Conservation (phyloP, 2,888 invertebrate species). For the Sphaeridia pumilis region DNA sequence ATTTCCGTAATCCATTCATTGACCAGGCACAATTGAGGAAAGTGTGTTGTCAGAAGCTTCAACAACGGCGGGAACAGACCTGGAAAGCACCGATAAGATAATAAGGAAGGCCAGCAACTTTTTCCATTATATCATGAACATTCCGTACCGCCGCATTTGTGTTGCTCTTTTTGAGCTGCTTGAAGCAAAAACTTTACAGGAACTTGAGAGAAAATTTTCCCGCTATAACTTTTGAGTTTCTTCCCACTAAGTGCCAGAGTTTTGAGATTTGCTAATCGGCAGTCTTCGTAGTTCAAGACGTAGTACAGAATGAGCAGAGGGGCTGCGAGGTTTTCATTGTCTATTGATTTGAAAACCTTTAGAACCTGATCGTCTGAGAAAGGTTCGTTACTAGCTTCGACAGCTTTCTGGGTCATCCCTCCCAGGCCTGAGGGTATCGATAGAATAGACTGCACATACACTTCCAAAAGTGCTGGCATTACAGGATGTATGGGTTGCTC, state of each 20-base stretch:
- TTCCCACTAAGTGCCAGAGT: conserved; percentile 32
- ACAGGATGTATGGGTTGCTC: conserved; percentile 86
- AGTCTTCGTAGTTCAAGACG: conserved; percentile 81
- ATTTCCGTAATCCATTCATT: conserved; percentile 85
- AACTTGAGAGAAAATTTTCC: conserved; percentile 74
- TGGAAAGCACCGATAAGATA: too few species aligned
- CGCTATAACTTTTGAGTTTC: conserved; percentile 71
- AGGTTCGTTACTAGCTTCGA: conserved; percentile 81
- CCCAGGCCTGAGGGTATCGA: conserved; percentile 47
- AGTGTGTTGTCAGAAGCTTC: conserved; percentile 77
- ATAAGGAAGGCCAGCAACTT: too few species aligned
- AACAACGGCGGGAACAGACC: conserved; percentile 81
- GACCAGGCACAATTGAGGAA: conserved; percentile 86
- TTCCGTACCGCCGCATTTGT: conserved; percentile 66
- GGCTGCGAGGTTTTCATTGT: conserved; percentile 51
- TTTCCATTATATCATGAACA: too few species aligned
- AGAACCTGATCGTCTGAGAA: conserved; percentile 81
- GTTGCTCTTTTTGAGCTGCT: conserved; percentile 82
- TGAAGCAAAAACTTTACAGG: conserved; percentile 88
- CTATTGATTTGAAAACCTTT: conserved; percentile 63
- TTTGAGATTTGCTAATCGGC: conserved; percentile 48
- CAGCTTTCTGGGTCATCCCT: conserved; percentile 38
- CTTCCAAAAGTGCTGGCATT: conserved; percentile 82
- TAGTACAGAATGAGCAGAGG: conserved; percentile 85
- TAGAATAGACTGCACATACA: conserved; percentile 84